Conservation (phyloP, 2,797 vertebrate species). For the Lagocephalus sceleratus region DNA sequence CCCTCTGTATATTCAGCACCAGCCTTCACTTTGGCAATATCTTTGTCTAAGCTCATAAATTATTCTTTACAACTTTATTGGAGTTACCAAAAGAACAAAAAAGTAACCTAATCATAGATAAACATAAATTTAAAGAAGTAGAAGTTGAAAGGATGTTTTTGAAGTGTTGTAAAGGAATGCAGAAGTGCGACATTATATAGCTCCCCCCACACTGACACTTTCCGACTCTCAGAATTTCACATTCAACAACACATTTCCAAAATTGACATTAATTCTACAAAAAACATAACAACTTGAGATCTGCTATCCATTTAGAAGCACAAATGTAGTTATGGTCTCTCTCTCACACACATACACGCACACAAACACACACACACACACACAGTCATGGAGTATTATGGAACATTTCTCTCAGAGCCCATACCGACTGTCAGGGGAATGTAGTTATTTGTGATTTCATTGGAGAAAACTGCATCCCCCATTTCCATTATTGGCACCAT, state of each 20-base stretch:
- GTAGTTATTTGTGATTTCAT: conserved; percentile 71
- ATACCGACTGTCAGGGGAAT: conserved; percentile 63
- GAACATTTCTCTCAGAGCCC: conserved; percentile 46
- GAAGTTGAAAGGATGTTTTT: too few relatives aligned
- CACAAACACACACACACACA: conserved; percentile 38
- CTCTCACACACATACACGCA: conserved; percentile 8
- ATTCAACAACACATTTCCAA: conserved; percentile 75
- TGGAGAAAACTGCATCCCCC: conserved; percentile 61
- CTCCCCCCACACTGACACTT: conserved; percentile 8
- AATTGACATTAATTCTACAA: conserved; percentile 79
- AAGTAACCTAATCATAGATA: neutral
- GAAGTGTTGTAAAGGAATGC: neutral
- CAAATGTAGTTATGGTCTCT: conserved; percentile 50
- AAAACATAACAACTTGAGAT: conserved; percentile 76
- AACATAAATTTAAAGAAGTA: neutral
- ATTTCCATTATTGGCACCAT: conserved; percentile 67
- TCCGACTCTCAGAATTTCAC: conserved; percentile 48
- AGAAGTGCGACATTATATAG: conserved; percentile 13
- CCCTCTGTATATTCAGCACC: neutral
- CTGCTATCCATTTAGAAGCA: conserved; percentile 49
- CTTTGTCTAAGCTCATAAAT: neutral
- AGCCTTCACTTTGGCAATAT: neutral
- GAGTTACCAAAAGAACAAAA: too few relatives aligned
- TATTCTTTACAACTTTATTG: neutral
- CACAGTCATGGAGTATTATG: conserved; percentile 43